A percentile compares a stretch with the other conserved stretches of the same genome.
Conservation (phyloP, 2,888 invertebrate species). For the Thalpophila matura region DNA sequence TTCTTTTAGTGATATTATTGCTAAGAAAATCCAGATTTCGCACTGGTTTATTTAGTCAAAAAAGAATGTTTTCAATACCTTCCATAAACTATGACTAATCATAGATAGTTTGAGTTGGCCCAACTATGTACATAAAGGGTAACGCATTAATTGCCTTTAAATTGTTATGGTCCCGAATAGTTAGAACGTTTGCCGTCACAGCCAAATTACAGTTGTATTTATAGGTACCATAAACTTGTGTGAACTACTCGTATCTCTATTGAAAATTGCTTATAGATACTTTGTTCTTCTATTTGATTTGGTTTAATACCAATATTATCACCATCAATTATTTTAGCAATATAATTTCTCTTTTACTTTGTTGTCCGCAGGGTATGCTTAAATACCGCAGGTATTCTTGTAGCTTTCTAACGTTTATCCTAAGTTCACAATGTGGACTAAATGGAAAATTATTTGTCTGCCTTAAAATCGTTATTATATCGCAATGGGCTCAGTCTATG, state of each 20-base stretch:
- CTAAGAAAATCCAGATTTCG: background rate
- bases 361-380: too few species aligned
- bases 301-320: too few species aligned
- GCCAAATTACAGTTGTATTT: background rate
- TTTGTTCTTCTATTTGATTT: too few species aligned
- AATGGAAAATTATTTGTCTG: too few species aligned
- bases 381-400: too few species aligned
- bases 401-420: too few species aligned
- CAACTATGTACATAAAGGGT: slow-evolving; percentile 21
- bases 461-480: too few species aligned
- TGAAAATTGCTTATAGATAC: background rate
- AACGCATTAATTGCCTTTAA: slow-evolving; percentile 20
- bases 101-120: slow-evolving; percentile 7
- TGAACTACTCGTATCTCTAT: background rate
- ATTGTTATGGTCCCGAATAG: slow-evolving; percentile 30
- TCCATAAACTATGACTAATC: slow-evolving; percentile 20
- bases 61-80: slow-evolving; percentile 7
- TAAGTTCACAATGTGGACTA: too few species aligned
- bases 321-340: too few species aligned
- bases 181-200: slow-evolving; percentile 15
- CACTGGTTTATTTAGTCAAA: background rate
- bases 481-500: too few species aligned
- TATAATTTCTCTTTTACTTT: too few species aligned
- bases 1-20: too few species aligned
- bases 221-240: background rate